Base-by-base conservation (phyloP, 1,140 invertebrate genomes). In the Pollicipes pollicipes region DNA sequence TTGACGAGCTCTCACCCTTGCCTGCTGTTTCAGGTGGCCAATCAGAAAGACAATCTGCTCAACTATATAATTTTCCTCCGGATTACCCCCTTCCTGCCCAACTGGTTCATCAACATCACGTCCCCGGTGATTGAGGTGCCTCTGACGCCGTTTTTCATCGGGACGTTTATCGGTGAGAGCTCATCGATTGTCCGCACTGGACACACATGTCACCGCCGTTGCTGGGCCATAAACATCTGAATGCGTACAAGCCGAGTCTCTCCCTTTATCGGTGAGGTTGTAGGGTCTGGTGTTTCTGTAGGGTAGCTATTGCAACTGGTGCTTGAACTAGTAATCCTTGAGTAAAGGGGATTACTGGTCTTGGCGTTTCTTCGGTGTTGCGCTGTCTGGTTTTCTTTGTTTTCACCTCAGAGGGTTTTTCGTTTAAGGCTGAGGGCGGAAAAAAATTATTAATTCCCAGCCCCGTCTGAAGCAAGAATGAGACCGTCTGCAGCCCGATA, bases 101-200 rank as follows among this genome's bases (percentile, higher is more conserved):
- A 99, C 81, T 99, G 97, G 97, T 98, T 99, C 81, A 99, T 99
- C 75, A 99, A 99, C 82, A 85, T 99, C 74, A 88, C 91, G 4
- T 92, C 96, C 73, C 97, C 97, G 32, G 89, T 99, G 26, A 90
- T 99, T 73, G 93, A 94, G 76, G 95, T 99, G 30, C 94, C 95
- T 28, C 79, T 98, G 66, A 74, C 85, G 69, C 92, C 93, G 66
- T 99, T 99, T 82, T 93, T 91, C 72, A 75, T 96, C 66, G 97
- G 97, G 71, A 99, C 97, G 73, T 88, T 90, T 76, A 72, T 88
- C 58, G 88, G 86, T 87, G 79, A 82, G 84, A 76, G n/a, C 66
- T 17, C n/a, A n/a, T n/a, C n/a, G n/a, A n/a, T n/a, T n/a, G n/a
- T 24, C 29, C 1, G 4, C 28, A 69, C 0, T 30, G 6, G 26